Evolutionary conservation across 1,140 invertebrate genomes (phyloP).

Genomic region (Temnothorax longispinosus): DNA sequence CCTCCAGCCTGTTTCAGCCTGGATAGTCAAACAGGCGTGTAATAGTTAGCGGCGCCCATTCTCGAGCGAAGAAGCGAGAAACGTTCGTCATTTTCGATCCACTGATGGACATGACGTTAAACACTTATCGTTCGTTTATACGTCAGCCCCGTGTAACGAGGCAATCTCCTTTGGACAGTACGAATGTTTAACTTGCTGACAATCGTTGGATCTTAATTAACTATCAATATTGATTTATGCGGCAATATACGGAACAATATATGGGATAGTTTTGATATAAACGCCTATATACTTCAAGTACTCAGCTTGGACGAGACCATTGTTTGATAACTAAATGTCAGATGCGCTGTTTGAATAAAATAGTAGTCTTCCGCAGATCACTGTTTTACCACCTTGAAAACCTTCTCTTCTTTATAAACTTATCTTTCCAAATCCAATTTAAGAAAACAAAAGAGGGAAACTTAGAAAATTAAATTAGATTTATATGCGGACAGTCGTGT

Average conservation of each 20-base stretch:
- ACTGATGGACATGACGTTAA: constrained; percentile 18
- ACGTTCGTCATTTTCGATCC: constrained; percentile 35
- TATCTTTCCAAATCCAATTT: not conserved
- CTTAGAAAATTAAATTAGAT: not conserved
- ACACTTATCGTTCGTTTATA: constrained; percentile 29
- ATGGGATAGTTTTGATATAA: not conserved
- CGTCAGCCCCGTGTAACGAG: not conserved
- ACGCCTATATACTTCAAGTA: not conserved
- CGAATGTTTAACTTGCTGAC: not conserved
- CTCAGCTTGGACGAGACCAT: not conserved
- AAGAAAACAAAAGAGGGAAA: not conserved
- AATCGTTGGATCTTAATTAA: constrained; percentile 12
- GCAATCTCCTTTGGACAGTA: not conserved
- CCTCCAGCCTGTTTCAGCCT: not conserved
- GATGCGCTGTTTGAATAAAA: not conserved
- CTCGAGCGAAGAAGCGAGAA: constrained; percentile 27
- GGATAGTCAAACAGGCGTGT: constrained; percentile 43
- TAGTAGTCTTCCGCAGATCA: not conserved
- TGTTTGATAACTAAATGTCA: not conserved
- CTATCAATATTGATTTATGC: constrained; percentile 14
- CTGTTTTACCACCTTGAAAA: not conserved
- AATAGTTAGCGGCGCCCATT: constrained; percentile 16
- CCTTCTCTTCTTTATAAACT: not conserved
- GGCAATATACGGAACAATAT: not conserved
- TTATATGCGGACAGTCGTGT: not conserved